Base-by-base conservation (phyloP, 2,113 vertebrate species). In the Prinia subflava region DNA sequence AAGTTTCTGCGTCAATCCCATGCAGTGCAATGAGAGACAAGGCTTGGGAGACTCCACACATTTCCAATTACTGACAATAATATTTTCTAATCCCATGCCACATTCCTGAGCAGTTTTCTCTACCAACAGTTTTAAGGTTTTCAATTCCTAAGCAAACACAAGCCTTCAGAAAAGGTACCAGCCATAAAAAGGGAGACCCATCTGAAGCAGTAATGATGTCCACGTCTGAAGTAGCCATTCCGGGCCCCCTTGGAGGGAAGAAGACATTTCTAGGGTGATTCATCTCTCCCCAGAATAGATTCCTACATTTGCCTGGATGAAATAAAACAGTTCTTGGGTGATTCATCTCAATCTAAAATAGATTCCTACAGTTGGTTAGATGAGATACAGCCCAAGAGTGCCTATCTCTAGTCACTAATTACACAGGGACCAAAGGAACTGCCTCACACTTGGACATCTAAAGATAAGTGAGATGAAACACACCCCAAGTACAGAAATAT, bases 261-360 rank as follows among this genome's bases (percentile, higher is more conserved):
- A 73, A 7, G 39, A 80, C 70, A 80, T 90, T 90, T 69, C 71
- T 53, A 69, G 53, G 22, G 28, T 95, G 94, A 97, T 96, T 96
- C 82, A 95, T 94, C 83, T 90, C 79, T 50, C 70, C 25, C 63
- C n/a, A 95, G 63, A 96, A 96, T 80, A 96, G 88, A 90, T 79
- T 76, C 37, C 69, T 93, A 53, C 79, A 90, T 84, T 90, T 94
- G 88, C 78, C 71, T 94, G 76, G 49, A 88, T 76, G 55, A 95
- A 96, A 95, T 69, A 73, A 87, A 94, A 65, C 80, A 92, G 94
- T 93, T 92, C 79, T 86, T 39, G 79, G 59, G 92, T 96, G 95
- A 96, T 94, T 96, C 90, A 96, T 94, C 83, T 83, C 79, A 76
- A 90, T 62, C 68, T 74, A 95, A 97, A 96, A 95, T 88, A 97